Evolutionary conservation across 2,113 vertebrate genomes (phyloP), one percentile per base, ranked within the genome.

Genomic region (Acrocephalus arundinaceus): DNA sequence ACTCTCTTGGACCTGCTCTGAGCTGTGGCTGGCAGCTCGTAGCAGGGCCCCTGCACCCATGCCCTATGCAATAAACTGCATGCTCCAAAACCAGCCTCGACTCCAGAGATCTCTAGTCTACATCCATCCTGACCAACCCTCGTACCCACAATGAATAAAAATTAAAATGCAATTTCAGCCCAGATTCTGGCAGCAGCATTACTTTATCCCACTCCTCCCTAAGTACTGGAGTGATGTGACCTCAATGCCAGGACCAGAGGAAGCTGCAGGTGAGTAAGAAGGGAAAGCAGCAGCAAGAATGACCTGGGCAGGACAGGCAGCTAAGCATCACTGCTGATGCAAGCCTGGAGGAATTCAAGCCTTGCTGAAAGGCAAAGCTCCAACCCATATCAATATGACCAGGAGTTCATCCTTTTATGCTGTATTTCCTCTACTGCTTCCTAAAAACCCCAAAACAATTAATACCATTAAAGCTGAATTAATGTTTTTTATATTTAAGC

Each of bases 361-460:
- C 49, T 72, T 15, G 0, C 22, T 54, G 35, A 83, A 14, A 51
- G 62, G 49, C 58, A 90, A 92, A 92, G 67, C 80, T 90, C 28
- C 25, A 25, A 45, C 20, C 30, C 15, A 2, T 72, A 79, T 72
- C 37, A 66, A 4, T 25, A 43, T 2, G 41, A 59, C 37, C 24
- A 84, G 33, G 19, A 94, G 37, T 77, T 93, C 67, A 81, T 27
- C 23, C 20, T 84, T 93, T 65, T 33, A 48, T 68, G 46, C 54
- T 66, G 13, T 31, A 54, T 79, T 93, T 95, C 88, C 25, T 87
- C 37, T 78, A 48, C 37, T 65, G 20, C 66, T 76, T 85, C 74
- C 62, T 68, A 54, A 87, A 49, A 78, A 90, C 31, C 2, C 13
- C 58, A 46, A 79, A 73, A 28, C 21, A 61, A 84, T 48, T 71